A percentile compares a stretch with the other conserved stretches of the same genome.
Conservation (phyloP, 1,140 invertebrate genomes). For the Bilobella aurantiaca region DNA sequence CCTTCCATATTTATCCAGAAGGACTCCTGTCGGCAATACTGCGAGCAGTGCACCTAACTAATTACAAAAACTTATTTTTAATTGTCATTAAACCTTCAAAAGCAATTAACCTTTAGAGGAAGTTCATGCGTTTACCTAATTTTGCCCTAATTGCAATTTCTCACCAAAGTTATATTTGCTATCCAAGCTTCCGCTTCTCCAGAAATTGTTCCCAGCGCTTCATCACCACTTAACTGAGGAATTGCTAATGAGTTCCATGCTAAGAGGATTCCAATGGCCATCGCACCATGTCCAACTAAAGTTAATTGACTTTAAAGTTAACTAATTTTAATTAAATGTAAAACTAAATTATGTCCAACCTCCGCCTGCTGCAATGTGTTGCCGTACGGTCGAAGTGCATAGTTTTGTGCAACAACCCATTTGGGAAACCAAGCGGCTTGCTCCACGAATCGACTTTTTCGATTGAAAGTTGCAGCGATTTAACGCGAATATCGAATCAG, state of each 20-base stretch:
- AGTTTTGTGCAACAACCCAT: not conserved
- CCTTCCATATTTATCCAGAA: not conserved
- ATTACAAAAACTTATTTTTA: not conserved
- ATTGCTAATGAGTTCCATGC: not conserved
- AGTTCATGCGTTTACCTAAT: too few relatives aligned
- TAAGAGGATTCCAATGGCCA: not conserved
- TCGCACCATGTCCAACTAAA: not conserved
- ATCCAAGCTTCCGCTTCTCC: too few relatives aligned
- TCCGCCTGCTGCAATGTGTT: not conserved
- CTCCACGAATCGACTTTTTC: too few relatives aligned
- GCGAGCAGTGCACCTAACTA: not conserved
- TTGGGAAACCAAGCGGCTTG: too few relatives aligned
- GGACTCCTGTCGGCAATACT: not conserved
- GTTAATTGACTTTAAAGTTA: not conserved
- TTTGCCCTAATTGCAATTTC: too few relatives aligned
- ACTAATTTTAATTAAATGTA: not conserved
- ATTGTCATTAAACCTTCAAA: too few relatives aligned
- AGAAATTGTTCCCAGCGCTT: too few relatives aligned
- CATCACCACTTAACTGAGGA: not conserved
- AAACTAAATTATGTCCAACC: not conserved
- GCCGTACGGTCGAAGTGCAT: not conserved
- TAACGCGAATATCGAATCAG: too few relatives aligned
- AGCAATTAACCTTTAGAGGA: too few relatives aligned
- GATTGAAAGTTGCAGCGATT: too few relatives aligned
- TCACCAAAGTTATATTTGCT: too few relatives aligned